These are phyloP conservation scores for Microcebus murinus DNA, from an alignment of 2,113 vertebrate genomes.

Conservation along the genomic window DNA sequence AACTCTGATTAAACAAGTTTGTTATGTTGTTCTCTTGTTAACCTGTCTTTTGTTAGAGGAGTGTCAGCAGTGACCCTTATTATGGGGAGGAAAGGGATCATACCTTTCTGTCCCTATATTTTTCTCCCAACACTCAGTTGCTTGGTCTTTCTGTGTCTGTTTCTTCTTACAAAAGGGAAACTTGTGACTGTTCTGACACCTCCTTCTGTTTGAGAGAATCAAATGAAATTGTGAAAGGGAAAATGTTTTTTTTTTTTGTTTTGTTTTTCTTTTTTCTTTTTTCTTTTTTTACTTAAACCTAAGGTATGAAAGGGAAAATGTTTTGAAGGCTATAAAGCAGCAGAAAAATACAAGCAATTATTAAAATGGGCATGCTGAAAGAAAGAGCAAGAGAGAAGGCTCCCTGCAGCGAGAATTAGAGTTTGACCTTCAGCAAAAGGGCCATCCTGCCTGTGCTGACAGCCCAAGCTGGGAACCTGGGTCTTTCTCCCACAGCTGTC, in stretches of 20 bases:
- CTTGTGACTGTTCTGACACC: neutral
- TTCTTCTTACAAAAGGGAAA: constrained; percentile 18
- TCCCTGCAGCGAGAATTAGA: constrained; percentile 67
- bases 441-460: constrained; percentile 74
- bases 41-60: neutral
- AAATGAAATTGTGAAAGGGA: neutral
- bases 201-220: neutral
- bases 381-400: neutral
- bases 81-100: neutral
- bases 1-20: neutral
- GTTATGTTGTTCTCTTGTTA: neutral
- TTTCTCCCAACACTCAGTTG: neutral
- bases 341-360: constrained; percentile 44
- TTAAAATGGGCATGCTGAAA: constrained; percentile 26
- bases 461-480: constrained; percentile 70
- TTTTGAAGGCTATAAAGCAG: constrained; percentile 31
- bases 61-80: neutral
- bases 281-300: too few relatives aligned
- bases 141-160: neutral
- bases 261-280: too few relatives aligned
- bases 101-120: neutral
- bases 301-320: constrained; percentile 10
- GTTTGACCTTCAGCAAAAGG: constrained; percentile 72
- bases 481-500: constrained; percentile 62
- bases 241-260: too few relatives aligned